A percentile compares a stretch with the other conserved stretches of the same genome.
These are phyloP conservation scores for Elegia similella DNA, from an alignment of 2,888 invertebrate genomes.

Conservation along the genomic window DNA sequence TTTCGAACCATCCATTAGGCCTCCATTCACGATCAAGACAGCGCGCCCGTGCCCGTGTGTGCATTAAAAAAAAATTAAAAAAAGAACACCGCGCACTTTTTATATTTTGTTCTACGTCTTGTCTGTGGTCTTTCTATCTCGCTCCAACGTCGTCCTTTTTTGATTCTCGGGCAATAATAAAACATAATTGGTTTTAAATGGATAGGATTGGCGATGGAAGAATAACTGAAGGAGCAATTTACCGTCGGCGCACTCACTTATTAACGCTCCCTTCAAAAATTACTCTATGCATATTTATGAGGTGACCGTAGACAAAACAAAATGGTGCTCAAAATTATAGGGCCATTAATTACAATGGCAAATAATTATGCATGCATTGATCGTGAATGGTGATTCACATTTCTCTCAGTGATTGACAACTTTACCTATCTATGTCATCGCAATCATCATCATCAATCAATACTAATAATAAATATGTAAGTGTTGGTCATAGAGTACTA, in stretches of 20 bases:
- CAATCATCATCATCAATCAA: no score
- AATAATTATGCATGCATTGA: not conserved
- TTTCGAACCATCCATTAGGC: conserved; percentile 66
- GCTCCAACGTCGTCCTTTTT: conserved; percentile 40
- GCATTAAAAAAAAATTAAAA: conserved; percentile 35
- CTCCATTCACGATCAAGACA: conserved; percentile 59
- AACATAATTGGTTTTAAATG: conserved; percentile 80
- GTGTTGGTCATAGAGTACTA: no score
- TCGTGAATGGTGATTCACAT: no score
- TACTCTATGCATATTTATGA: conserved; percentile 68
- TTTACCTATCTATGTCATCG: no score
- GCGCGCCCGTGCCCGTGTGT: conserved; percentile 49
- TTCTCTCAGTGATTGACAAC: no score
- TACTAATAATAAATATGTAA: no score
- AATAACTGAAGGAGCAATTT: conserved; percentile 64
- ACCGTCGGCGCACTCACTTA: conserved; percentile 54
- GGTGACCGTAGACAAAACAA: conserved; percentile 38
- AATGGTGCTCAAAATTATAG: conserved; percentile 24
- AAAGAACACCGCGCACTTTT: conserved; percentile 38
- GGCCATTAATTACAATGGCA: conserved; percentile 21
- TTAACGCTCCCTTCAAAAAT: conserved; percentile 57
- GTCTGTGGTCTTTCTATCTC: conserved; percentile 49
- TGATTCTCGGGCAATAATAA: conserved; percentile 66
- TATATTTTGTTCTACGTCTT: conserved; percentile 37
- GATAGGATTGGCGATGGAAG: conserved; percentile 73